Base-by-base conservation (phyloP, 2,888 invertebrate genomes). In the Cerceris ruficornis region DNA sequence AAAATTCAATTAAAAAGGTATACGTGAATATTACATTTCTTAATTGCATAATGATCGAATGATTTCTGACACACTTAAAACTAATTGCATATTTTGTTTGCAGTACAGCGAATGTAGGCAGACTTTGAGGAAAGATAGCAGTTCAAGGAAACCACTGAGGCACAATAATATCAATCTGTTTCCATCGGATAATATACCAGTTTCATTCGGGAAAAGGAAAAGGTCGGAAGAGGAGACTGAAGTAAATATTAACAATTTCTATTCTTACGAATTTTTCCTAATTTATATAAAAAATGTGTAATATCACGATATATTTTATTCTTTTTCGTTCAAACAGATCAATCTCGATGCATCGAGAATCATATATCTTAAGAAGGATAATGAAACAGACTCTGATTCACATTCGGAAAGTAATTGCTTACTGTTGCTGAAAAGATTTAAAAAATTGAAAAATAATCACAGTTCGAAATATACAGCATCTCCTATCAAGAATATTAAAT, bases 61-160 rank as follows among this genome's bases (percentile, higher is more conserved):
- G n/a, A 46, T 46, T 13, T 52, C 2, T 6, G 6, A 55, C 17
- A 17, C 7, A 55, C 15, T 55, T 7, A 5, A 8, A 0, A 62
- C 54, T 14, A 62, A 39, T 57, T 55, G 0, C 15, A 58, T 11
- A 73, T 58, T 72, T 13, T 77, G 28, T 15, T 86, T 87, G 58
- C 61, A 93, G 89, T 94, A 94, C 81, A 90, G 94, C 14, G 94
- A 94, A 81, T 94, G 94, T 80, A 92, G 95, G 49, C 94, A 94
- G 87, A 95, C 95, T 0, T 90, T 95, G 65, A 92, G 94, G 55
- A 95, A 95, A 86, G 95, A 95, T 74, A 95, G 95, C 70, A 95
- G 95, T 75, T 94, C 94, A 52, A 92, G 95, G 66, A 93, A 94
- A 59, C 95, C 95, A 11, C 93, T 95, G 17, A 93, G 95, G 69